phyloP scores from a whole-genome alignment of 1,140 invertebrate species.

The Dendrolimus punctatus region DNA sequence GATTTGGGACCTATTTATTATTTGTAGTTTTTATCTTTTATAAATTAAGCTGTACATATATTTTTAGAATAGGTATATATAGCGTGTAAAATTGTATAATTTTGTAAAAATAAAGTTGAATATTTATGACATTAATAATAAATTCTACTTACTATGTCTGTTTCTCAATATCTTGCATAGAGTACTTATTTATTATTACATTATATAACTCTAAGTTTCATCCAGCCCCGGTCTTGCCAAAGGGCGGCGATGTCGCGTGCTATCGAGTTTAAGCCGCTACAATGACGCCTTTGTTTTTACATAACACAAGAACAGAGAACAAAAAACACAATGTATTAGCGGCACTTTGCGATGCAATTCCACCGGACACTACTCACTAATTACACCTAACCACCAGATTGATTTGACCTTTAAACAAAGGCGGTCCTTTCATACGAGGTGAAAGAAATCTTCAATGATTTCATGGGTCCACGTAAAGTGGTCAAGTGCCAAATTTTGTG shows the following conservation, averaged over 20 bases:
- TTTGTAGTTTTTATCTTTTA: too few relatives aligned
- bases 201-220: background rate
- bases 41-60: too few relatives aligned
- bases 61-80: too few relatives aligned
- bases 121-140: too few relatives aligned
- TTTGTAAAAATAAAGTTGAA: too few relatives aligned
- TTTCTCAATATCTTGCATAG: background rate
- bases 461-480: conserved; percentile 19
- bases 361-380: conserved; percentile 33
- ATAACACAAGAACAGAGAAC: conserved; percentile 29
- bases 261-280: conserved; percentile 47
- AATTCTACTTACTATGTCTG: background rate
- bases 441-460: background rate
- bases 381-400: conserved; percentile 29
- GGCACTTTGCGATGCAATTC: conserved; percentile 51
- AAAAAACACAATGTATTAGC: conserved; percentile 49
- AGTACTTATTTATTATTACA: background rate
- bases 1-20: too few relatives aligned
- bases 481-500: conserved; percentile 58
- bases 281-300: conserved; percentile 36
- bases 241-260: conserved; percentile 53
- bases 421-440: too few relatives aligned
- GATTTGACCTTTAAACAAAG: conserved; percentile 14
- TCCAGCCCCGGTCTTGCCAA: conserved; percentile 20
- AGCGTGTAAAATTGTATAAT: too few relatives aligned